Evolutionary conservation across 2,113 vertebrate species (phyloP).

Genomic region (Ibidorhyncha struthersii): DNA sequence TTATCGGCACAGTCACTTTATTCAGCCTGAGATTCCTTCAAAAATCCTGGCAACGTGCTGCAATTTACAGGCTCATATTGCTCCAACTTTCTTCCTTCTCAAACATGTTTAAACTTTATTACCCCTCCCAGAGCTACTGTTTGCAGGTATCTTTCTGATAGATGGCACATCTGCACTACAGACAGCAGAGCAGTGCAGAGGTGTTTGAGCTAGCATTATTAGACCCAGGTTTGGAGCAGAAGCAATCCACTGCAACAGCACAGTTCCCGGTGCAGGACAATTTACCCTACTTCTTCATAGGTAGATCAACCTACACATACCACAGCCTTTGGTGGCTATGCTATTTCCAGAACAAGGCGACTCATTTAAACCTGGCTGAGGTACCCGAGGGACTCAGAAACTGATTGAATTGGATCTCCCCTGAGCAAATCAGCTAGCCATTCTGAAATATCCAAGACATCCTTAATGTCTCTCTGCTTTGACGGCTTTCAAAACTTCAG

Average conservation of each 20-base stretch:
- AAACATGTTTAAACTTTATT: not conserved
- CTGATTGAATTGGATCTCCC: not conserved
- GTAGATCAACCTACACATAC: not conserved
- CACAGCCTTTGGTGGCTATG: not conserved
- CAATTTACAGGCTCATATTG: constrained; percentile 8
- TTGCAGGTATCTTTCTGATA: not conserved
- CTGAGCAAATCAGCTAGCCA: not conserved
- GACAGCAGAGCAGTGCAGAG: not conserved
- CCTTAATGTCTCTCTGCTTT: not conserved
- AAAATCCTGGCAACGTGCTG: not conserved
- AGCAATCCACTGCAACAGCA: not conserved
- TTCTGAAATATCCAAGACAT: not conserved
- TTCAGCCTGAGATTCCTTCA: constrained; percentile 3
- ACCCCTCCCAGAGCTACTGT: not conserved
- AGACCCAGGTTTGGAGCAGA: not conserved
- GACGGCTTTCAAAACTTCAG: not conserved
- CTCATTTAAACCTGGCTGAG: not conserved
- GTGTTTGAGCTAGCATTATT: not conserved
- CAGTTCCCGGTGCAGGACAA: not conserved
- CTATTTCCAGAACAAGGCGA: not conserved
- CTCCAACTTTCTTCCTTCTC: not conserved
- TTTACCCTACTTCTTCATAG: not conserved
- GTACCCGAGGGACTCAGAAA: not conserved
- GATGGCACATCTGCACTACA: not conserved
- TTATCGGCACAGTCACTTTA: constrained; percentile 23